phyloP scores from a whole-genome alignment of 2,113 vertebrate species.

The Motacilla alba region DNA sequence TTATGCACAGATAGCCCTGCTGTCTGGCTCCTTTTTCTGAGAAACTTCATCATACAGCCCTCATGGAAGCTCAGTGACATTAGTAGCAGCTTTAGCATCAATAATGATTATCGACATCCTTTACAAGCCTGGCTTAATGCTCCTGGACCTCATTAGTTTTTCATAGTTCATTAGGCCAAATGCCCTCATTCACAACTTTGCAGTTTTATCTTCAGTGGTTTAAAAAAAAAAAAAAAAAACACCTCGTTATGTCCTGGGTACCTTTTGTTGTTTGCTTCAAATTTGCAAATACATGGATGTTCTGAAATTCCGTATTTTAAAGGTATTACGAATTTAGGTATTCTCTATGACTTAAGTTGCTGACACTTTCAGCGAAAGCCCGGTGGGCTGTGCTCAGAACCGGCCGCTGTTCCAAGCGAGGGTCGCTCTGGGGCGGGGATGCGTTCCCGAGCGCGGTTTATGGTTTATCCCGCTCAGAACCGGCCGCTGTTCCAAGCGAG shows the following conservation, averaged over 20 bases:
- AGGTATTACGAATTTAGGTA: not conserved
- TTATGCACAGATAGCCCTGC: not conserved
- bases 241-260: not conserved
- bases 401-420: accelerated
- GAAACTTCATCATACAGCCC: not conserved
- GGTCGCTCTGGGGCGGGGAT: not conserved
- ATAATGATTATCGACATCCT: constrained; percentile 27
- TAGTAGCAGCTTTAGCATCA: not conserved
- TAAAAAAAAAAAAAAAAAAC: not conserved
- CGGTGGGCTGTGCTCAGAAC: accelerated
- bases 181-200: not conserved
- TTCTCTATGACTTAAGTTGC: not conserved
- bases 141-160: constrained; percentile 17
- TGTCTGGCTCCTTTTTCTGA: not conserved
- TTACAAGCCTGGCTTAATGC: not conserved
- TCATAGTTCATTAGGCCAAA: constrained; percentile 10
- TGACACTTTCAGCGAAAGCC: not conserved
- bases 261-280: not conserved
- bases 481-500: accelerated
- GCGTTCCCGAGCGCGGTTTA: not conserved
- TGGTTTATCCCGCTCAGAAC: not conserved
- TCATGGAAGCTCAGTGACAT: not conserved
- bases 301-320: not conserved
- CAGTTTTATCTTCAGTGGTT: not conserved
- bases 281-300: not conserved